Evolutionary conservation across 23 tunicate species (phyloP).

Genomic region (Ascidia mentula): DNA sequence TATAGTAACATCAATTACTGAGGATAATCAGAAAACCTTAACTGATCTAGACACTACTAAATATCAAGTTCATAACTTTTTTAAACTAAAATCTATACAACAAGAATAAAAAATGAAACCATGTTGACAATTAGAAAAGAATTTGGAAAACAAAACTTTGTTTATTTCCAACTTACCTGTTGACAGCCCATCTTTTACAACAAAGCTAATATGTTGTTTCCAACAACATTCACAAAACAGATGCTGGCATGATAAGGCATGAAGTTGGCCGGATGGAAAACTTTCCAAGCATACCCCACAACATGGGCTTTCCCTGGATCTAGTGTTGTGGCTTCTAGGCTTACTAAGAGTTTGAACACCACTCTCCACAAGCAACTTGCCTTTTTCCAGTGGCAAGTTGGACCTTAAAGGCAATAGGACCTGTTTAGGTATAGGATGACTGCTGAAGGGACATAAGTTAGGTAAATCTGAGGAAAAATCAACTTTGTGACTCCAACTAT

Average conservation of each 20-base stretch:
- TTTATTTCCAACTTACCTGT: not conserved
- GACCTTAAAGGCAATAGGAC: not conserved
- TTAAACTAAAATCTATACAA: no score
- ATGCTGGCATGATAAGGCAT: conserved; percentile 62
- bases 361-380: conserved; percentile 48
- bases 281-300: conserved; percentile 76
- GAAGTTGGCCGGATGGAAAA: not conserved
- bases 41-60: no score
- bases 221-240: conserved; percentile 80
- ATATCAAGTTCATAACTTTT: no score
- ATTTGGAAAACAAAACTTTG: no score
- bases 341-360: conserved; percentile 22
- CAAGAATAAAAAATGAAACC: no score
- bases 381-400: conserved; percentile 24
- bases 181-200: conserved; percentile 61
- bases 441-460: no score
- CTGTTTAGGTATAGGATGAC: no score
- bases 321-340: not conserved
- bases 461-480: no score
- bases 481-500: no score
- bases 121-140: no score
- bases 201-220: conserved; percentile 53
- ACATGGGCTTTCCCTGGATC: not conserved
- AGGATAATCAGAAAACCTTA: no score
- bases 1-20: no score